Evolutionary conservation across 2,113 vertebrate genomes (phyloP).

Genomic region (Boulengeromyrus knoepffleri): DNA sequence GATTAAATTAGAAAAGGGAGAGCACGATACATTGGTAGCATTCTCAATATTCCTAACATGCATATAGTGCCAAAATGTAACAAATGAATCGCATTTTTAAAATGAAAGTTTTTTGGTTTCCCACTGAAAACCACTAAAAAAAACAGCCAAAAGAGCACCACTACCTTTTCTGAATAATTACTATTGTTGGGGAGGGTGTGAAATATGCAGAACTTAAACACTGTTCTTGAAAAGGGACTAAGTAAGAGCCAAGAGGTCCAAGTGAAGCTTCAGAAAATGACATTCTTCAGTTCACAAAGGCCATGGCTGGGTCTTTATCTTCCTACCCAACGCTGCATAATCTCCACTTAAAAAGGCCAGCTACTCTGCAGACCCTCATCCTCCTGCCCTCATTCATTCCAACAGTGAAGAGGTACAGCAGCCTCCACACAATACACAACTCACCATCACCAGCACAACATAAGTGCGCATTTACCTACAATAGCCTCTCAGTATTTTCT

Average conservation of each 20-base stretch:
- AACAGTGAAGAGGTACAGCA: neutral
- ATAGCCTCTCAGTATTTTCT: neutral
- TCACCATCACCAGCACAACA: neutral
- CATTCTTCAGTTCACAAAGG: neutral
- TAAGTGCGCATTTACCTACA: neutral
- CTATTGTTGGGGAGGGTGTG: neutral
- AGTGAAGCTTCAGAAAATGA: neutral
- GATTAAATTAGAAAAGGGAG: neutral
- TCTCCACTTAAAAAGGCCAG: conserved; percentile 31
- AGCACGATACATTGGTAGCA: neutral
- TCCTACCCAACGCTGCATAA: conserved; percentile 36
- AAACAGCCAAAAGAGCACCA: neutral
- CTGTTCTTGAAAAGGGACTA: neutral
- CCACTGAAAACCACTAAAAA: neutral
- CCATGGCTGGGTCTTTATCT: neutral
- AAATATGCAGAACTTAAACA: neutral
- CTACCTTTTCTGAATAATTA: neutral
- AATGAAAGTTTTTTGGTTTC: neutral
- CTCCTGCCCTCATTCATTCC: conserved; percentile 27
- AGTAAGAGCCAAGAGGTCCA: neutral
- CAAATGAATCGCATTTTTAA: neutral
- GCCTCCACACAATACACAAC: neutral
- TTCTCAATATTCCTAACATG: neutral
- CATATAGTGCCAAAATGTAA: neutral
- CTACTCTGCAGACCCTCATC: conserved; percentile 40